phyloP scores from a whole-genome alignment of 2,113 vertebrate genomes.

The Natator depressus region DNA sequence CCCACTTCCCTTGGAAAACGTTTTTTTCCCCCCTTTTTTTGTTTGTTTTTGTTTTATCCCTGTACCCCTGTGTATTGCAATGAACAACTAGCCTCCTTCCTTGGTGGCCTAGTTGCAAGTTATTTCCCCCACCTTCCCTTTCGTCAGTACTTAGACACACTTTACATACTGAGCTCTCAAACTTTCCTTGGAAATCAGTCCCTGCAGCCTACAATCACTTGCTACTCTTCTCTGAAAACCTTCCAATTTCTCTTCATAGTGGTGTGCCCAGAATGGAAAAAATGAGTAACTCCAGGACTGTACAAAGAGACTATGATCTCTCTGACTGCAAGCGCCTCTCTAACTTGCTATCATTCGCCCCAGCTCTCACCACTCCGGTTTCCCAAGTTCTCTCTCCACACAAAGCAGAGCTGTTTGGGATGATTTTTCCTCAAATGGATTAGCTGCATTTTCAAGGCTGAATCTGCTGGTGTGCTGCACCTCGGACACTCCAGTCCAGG shows the following conservation, averaged over 20 bases:
- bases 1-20: neutral
- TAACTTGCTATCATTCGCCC: neutral
- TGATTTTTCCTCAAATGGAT: neutral
- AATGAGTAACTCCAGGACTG: neutral
- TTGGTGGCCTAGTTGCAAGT: accelerated
- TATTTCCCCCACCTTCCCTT: accelerated
- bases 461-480: neutral
- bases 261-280: neutral
- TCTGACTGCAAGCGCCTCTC: neutral
- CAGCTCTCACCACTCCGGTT: neutral
- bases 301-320: neutral
- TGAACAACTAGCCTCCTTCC: neutral
- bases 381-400: neutral
- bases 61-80: neutral
- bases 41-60: neutral
- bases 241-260: neutral
- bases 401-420: neutral
- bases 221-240: neutral
- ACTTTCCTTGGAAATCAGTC: neutral
- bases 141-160: neutral
- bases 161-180: neutral
- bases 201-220: neutral
- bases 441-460: neutral
- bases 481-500: neutral
- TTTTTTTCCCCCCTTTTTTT: too few species aligned